A percentile compares a stretch with the other conserved stretches of the same genome.
Conservation (phyloP, 2,113 vertebrate species). For the Hyaena hyaena region DNA sequence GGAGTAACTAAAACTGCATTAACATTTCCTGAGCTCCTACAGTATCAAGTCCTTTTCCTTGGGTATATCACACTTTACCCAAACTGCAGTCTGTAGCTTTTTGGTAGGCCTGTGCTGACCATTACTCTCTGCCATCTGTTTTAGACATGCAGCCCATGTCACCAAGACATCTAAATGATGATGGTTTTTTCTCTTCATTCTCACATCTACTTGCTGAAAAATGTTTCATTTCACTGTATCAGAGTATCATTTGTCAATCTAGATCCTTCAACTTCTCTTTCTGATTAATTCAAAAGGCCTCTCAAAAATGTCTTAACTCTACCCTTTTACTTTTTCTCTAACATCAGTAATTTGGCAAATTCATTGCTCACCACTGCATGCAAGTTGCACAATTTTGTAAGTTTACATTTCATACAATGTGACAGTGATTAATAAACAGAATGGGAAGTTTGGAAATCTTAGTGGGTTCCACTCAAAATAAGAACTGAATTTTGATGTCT, state of each 20-base stretch:
- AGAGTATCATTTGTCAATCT: background rate
- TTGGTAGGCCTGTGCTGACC: background rate
- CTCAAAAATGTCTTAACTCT: slow-evolving; percentile 1
- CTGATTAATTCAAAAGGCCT: background rate
- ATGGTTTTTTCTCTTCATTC: background rate
- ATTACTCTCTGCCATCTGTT: slow-evolving; percentile 41
- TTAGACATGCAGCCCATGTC: background rate
- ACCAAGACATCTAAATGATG: background rate
- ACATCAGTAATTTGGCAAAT: slow-evolving; percentile 17
- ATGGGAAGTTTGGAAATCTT: background rate
- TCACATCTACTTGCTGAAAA: background rate
- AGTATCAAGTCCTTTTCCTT: background rate
- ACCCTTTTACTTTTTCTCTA: background rate
- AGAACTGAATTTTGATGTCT: background rate
- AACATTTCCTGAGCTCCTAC: background rate
- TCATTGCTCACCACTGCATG: background rate
- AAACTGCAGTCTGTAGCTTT: slow-evolving; percentile 33
- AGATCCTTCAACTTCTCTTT: background rate
- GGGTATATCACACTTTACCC: background rate
- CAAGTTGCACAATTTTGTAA: slow-evolving; percentile 25
- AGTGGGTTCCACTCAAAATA: background rate
- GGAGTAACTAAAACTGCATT: background rate
- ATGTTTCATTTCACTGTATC: background rate
- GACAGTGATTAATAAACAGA: slow-evolving; percentile 2
- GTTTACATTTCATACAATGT: background rate